These are phyloP conservation scores for Heteromyza rotundicornis DNA, from an alignment of 2,888 invertebrate species.

Conservation along the genomic window DNA sequence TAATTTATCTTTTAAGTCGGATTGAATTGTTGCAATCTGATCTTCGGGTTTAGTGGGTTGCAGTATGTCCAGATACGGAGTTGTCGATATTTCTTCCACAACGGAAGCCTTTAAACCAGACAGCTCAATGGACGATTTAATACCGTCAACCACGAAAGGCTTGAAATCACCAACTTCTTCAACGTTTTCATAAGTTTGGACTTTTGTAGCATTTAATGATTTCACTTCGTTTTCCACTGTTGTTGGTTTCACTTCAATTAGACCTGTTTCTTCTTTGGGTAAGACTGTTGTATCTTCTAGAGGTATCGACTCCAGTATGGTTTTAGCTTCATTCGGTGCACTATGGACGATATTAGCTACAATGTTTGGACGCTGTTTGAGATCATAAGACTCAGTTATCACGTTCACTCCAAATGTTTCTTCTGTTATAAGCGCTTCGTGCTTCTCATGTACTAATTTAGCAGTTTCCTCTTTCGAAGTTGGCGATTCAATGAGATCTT, in stretches of 20 bases:
- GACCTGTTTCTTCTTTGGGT: constrained; percentile 7
- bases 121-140: constrained; percentile 26
- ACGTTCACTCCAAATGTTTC: constrained; percentile 44
- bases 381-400: constrained; percentile 47
- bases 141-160: constrained; percentile 27
- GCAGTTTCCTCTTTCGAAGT: constrained; percentile 30
- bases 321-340: constrained; percentile 36
- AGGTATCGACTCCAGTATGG: constrained; percentile 36
- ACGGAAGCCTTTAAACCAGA: constrained; percentile 43
- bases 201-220: constrained; percentile 34
- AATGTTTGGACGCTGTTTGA: constrained; percentile 32
- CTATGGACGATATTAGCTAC: constrained; percentile 36
- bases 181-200: constrained; percentile 45
- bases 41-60: constrained; percentile 11
- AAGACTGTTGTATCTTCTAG: constrained; percentile 40
- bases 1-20: constrained; percentile 32
- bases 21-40: constrained; percentile 20
- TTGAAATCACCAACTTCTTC: constrained; percentile 40
- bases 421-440: constrained; percentile 41
- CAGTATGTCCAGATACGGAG: constrained; percentile 35
- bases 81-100: constrained; percentile 42
- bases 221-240: constrained; percentile 27
- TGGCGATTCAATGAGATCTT: constrained; percentile 32
- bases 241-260: constrained; percentile 17
- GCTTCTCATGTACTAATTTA: constrained; percentile 32